These are phyloP conservation scores for Blastobasis adustella DNA, from an alignment of 2,888 invertebrate genomes.

Conservation along the genomic window DNA sequence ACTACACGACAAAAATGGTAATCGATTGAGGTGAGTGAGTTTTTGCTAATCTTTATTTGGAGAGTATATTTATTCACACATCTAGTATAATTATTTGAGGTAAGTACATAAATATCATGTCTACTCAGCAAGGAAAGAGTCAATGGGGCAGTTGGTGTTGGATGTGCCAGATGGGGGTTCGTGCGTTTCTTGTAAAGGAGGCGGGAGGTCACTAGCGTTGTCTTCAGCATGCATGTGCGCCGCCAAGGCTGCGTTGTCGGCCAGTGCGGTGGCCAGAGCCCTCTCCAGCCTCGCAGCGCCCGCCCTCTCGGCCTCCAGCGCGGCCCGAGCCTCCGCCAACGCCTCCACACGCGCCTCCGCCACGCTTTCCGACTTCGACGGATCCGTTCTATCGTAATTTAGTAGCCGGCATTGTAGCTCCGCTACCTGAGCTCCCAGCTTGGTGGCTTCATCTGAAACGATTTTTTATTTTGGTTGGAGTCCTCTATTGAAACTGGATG, in stretches of 20 bases:
- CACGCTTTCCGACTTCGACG: slow-evolving; percentile 13
- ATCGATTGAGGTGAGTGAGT: neutral
- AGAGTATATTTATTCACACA: neutral
- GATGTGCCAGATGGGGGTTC: neutral
- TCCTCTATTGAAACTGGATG: too few relatives aligned
- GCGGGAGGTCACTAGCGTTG: slow-evolving; percentile 18
- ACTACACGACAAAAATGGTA: neutral
- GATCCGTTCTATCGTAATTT: slow-evolving; percentile 11
- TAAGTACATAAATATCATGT: neutral
- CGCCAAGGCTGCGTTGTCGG: slow-evolving; percentile 50
- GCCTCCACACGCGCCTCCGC: slow-evolving; percentile 30
- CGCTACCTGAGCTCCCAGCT: slow-evolving; percentile 35
- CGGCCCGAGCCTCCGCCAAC: slow-evolving; percentile 38
- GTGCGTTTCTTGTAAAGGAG: slow-evolving; percentile 13
- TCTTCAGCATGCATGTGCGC: slow-evolving; percentile 35
- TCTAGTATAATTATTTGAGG: neutral
- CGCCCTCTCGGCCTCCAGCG: slow-evolving; percentile 47
- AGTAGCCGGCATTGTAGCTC: slow-evolving; percentile 39
- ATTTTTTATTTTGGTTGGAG: neutral
- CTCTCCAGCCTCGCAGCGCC: slow-evolving; percentile 45
- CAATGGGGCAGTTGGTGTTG: slow-evolving; percentile 45
- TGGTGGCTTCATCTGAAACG: slow-evolving; percentile 48
- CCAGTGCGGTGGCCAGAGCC: slow-evolving; percentile 48
- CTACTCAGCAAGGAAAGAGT: slow-evolving; percentile 59
- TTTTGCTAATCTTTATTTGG: slow-evolving; percentile 4